These are phyloP conservation scores for Urosaurus nigricauda DNA, from an alignment of 2,797 vertebrate species.

Conservation along the genomic window DNA sequence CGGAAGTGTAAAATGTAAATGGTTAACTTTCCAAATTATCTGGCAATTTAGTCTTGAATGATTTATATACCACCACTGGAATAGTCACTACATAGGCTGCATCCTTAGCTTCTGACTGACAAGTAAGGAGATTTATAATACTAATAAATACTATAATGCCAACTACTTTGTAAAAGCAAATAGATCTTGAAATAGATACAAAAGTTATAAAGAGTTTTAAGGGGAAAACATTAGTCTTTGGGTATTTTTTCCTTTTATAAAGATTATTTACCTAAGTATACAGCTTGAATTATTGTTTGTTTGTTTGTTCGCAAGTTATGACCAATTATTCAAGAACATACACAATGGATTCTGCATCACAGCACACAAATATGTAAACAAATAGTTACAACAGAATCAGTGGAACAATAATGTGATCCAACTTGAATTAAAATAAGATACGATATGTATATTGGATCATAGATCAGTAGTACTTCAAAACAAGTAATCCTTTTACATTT, in stretches of 20 bases:
- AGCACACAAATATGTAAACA: slow-evolving; percentile 44
- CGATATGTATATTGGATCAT: slow-evolving; percentile 47
- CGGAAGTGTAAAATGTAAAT: slow-evolving; percentile 82
- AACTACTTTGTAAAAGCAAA: slow-evolving; percentile 74
- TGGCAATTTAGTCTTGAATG: slow-evolving; percentile 83
- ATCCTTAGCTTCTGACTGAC: slow-evolving; percentile 79
- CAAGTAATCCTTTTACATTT: background rate
- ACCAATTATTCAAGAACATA: slow-evolving; percentile 59
- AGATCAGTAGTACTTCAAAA: slow-evolving; percentile 34
- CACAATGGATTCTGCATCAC: slow-evolving; percentile 54
- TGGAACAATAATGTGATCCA: slow-evolving; percentile 43
- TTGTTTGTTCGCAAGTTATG: slow-evolving; percentile 50
- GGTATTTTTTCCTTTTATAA: slow-evolving; percentile 60
- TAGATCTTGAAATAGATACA: slow-evolving; percentile 66
- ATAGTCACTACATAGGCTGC: slow-evolving; percentile 72
- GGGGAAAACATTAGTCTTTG: slow-evolving; percentile 36
- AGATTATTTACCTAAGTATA: slow-evolving; percentile 71
- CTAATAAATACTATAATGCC: slow-evolving; percentile 77
- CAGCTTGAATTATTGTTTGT: slow-evolving; percentile 46
- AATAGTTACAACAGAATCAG: slow-evolving; percentile 59
- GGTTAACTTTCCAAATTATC: slow-evolving; percentile 86
- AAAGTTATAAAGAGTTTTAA: slow-evolving; percentile 67
- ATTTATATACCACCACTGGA: slow-evolving; percentile 80
- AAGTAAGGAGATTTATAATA: slow-evolving; percentile 75
- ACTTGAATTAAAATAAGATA: slow-evolving; percentile 23